These are phyloP conservation scores for Lampris incognitus DNA, from an alignment of 2,113 vertebrate genomes.

Conservation along the genomic window DNA sequence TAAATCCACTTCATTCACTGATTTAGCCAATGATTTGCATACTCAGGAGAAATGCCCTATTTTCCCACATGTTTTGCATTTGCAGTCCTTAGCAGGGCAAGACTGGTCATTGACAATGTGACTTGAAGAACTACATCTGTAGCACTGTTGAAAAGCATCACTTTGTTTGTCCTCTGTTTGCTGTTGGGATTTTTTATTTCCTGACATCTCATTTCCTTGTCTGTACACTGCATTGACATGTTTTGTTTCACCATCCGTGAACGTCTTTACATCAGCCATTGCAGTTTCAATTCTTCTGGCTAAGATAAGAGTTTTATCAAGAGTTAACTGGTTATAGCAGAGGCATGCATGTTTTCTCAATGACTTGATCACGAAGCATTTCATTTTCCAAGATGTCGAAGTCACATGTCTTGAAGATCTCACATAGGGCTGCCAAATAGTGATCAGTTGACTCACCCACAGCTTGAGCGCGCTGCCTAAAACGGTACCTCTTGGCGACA, in stretches of 20 bases:
- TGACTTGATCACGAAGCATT: conserved; percentile 22
- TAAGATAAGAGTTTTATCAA: neutral
- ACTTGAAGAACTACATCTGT: neutral
- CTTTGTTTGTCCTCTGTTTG: neutral
- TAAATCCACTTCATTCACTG: neutral
- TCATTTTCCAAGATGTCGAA: conserved; percentile 17
- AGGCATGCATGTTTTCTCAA: conserved; percentile 18
- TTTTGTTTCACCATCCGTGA: neutral
- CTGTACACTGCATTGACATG: neutral
- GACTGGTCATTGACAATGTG: conserved; percentile 1
- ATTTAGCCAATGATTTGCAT: neutral
- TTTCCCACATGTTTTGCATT: neutral
- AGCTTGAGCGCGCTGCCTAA: conserved; percentile 8
- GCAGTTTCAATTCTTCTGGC: neutral
- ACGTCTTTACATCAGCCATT: neutral
- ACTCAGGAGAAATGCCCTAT: neutral
- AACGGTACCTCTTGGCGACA: conserved; percentile 23
- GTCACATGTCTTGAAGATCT: conserved; percentile 7
- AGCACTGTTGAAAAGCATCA: neutral
- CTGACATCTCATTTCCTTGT: no score
- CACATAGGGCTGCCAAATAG: conserved; percentile 9
- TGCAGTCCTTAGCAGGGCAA: neutral
- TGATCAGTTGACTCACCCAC: conserved; percentile 26
- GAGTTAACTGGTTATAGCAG: neutral
- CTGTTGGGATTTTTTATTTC: neutral